Percentiles rank a stretch among this genome's conserved stretches.
phyloP scores from a whole-genome alignment of 2,113 vertebrate species.

The Probosciger aterrimus region DNA sequence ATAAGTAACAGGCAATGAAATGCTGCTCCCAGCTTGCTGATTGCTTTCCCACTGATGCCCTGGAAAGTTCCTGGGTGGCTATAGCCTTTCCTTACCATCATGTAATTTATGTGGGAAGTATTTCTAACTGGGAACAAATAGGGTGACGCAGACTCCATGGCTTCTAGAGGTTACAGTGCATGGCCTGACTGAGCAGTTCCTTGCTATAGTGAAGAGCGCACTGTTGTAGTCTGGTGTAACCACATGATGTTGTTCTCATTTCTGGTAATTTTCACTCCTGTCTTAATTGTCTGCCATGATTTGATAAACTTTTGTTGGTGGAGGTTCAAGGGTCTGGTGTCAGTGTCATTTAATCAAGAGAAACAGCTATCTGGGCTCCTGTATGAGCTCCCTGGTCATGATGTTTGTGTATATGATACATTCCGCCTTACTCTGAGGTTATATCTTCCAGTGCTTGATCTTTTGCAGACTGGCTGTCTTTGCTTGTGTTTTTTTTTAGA shows the following conservation, averaged over 20 bases:
- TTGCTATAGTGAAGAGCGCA: background rate
- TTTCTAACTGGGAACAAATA: background rate
- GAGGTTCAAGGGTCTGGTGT: background rate
- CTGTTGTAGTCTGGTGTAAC: background rate
- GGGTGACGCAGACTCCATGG: fast-evolving
- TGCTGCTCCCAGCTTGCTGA: background rate
- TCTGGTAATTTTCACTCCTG: background rate
- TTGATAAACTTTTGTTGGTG: background rate
- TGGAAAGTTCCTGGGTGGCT: background rate
- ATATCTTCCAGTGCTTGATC: background rate
- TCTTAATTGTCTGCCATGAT: background rate
- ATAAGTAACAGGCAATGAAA: background rate
- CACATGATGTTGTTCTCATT: background rate
- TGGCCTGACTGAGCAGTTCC: background rate
- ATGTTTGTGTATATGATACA: background rate
- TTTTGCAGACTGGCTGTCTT: background rate
- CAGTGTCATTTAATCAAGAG: background rate
- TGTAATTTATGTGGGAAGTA: background rate
- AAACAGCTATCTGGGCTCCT: background rate
- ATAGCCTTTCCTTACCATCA: background rate
- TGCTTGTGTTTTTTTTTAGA: background rate
- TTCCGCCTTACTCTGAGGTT: background rate
- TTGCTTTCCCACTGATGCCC: background rate
- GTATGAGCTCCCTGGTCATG: background rate
- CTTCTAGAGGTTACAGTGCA: background rate